Base-by-base conservation (phyloP, 2,888 invertebrate species). In the Serrognathus titanus region DNA sequence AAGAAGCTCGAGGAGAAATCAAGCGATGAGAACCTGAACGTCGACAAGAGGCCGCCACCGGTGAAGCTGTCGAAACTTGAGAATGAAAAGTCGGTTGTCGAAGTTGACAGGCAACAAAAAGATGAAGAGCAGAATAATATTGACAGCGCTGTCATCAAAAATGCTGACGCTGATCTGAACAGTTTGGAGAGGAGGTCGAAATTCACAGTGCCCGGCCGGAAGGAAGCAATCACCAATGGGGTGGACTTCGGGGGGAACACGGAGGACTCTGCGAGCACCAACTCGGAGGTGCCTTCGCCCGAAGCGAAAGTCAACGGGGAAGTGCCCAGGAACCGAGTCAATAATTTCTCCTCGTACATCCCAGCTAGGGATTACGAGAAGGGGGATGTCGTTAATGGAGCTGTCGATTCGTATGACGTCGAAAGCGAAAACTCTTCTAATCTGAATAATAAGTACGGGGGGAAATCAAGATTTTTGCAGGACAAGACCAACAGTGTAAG, bases 261-360 rank as follows among this genome's bases (percentile, higher is more conserved):
- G 4, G 43, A 12, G 16, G 51, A n/a, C 13, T 47, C 35, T n/a
- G n/a, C n/a, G n/a, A n/a, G n/a, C n/a, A n/a, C n/a, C 9, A 9
- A 40, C 7, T 6, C 37, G 48, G 48, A 37, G 7, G 24, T n/a
- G 24, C 6, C 16, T 35, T 50, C 48, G 40, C 24, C 38, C 3
- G 49, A 52, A n/a, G 35, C 49, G 12, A 9, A 43, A 12, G 11
- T 8, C 20, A 31, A 35, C 53, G 46, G 43, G 9, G 43, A 43
- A 43, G 20, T 5, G 0, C 9, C 43, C 12, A 9, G 43, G 12
- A 82, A 81, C 69, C 82, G 82, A 50, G 81, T 83, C 4, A 83
- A 82, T 63, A 82, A 84, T 72, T 83, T 83, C 70, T 83, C 84
- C 55, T 84, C 84, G 53, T 84, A 83, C 70, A 84, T 84, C 67